These are phyloP conservation scores for Heliconius hermathena DNA, from an alignment of 1,140 invertebrate genomes.

Conservation along the genomic window DNA sequence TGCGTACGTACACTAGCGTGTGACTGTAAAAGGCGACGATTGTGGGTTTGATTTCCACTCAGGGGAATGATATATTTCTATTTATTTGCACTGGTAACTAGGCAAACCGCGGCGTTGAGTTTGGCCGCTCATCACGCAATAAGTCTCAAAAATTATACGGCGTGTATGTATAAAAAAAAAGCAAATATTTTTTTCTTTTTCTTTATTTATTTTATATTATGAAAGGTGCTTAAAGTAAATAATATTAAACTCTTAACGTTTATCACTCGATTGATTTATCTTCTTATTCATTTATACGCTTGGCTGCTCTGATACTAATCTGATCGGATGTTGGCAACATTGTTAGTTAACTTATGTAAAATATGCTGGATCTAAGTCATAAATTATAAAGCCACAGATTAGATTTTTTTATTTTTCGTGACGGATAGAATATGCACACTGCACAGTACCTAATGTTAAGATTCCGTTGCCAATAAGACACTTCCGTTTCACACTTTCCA, in stretches of 20 bases:
- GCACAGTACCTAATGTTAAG: too few relatives aligned
- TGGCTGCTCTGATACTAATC: slow-evolving; percentile 2
- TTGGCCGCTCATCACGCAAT: not conserved
- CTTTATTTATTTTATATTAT: not conserved
- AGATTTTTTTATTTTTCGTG: too few relatives aligned
- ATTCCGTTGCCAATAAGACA: too few relatives aligned
- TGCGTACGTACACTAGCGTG: too few relatives aligned
- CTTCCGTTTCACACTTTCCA: too few relatives aligned
- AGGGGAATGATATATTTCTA: too few relatives aligned
- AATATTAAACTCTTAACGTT: not conserved
- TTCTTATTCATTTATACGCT: not conserved
- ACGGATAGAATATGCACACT: too few relatives aligned
- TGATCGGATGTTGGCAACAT: slow-evolving; percentile 4
- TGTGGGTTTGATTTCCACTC: too few relatives aligned
- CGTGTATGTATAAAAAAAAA: too few relatives aligned
- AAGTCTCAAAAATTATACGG: not conserved
- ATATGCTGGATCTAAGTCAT: not conserved
- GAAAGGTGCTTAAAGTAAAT: not conserved
- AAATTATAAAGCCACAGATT: not conserved
- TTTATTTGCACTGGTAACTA: not conserved
- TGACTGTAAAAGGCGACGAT: too few relatives aligned
- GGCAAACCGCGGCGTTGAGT: not conserved
- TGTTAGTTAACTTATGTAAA: not conserved
- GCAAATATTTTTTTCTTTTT: not conserved
- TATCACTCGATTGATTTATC: not conserved